Conservation (phyloP, 2,888 invertebrate genomes). For the Xylocampa areola region DNA sequence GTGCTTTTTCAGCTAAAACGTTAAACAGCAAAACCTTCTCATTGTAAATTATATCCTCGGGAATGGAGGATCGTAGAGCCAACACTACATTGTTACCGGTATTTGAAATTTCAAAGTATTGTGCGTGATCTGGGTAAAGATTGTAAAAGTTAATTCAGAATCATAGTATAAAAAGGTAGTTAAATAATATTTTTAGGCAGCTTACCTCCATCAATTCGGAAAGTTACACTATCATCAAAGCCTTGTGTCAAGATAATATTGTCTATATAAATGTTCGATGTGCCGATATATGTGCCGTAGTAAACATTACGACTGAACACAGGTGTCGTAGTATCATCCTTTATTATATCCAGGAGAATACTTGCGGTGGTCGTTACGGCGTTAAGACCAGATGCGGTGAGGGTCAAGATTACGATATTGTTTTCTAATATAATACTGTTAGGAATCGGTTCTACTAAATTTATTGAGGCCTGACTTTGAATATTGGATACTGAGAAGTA, state of each 20-base stretch:
- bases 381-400: slow-evolving; percentile 72
- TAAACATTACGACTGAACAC: slow-evolving; percentile 74
- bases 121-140: slow-evolving; percentile 69
- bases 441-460: slow-evolving; percentile 61
- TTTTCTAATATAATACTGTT: slow-evolving; percentile 70
- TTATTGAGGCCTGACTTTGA: slow-evolving; percentile 64
- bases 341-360: slow-evolving; percentile 76
- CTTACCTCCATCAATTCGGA: slow-evolving; percentile 77
- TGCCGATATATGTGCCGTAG: slow-evolving; percentile 63
- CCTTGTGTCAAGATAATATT: slow-evolving; percentile 74
- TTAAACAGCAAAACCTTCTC: slow-evolving; percentile 76
- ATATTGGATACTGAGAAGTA: slow-evolving; percentile 63
- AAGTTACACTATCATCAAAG: slow-evolving; percentile 68
- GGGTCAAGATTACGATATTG: slow-evolving; percentile 70
- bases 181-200: not conserved
- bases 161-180: not conserved
- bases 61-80: slow-evolving; percentile 63
- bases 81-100: slow-evolving; percentile 61
- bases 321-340: slow-evolving; percentile 74
- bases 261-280: slow-evolving; percentile 61
- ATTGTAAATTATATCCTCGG: slow-evolving; percentile 73
- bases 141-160: not conserved
- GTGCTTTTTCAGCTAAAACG: slow-evolving; percentile 71
- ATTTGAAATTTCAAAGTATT: slow-evolving; percentile 67
- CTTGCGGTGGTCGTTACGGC: slow-evolving; percentile 69